These are phyloP conservation scores for Scaeva pyrastri DNA, from an alignment of 2,888 invertebrate genomes.

Conservation along the genomic window DNA sequence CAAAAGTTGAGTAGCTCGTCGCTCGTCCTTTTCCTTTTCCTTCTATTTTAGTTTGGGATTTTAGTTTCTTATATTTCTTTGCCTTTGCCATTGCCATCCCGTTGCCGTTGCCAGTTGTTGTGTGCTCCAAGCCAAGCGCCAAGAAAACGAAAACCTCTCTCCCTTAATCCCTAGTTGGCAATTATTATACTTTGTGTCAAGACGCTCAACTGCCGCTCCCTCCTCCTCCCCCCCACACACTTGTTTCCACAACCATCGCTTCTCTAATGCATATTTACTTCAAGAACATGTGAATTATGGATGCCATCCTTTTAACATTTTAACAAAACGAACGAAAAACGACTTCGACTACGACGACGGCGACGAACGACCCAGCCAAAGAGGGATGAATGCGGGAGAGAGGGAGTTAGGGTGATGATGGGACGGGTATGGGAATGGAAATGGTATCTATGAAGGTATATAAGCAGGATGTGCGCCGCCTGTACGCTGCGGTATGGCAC, in stretches of 20 bases:
- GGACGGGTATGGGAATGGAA: no score
- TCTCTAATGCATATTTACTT: slow-evolving; percentile 70
- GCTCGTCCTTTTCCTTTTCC: slow-evolving; percentile 17
- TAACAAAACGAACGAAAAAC: slow-evolving; percentile 26
- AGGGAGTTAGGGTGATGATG: neutral
- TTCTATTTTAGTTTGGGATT: slow-evolving; percentile 13
- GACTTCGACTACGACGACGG: neutral
- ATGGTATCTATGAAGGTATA: no score
- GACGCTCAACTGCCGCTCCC: slow-evolving; percentile 16
- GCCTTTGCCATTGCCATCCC: slow-evolving; percentile 11
- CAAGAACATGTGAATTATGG: slow-evolving; percentile 71
- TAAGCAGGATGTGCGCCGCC: neutral
- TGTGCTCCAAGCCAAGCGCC: slow-evolving; percentile 15
- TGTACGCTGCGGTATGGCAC: neutral
- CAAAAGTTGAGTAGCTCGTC: slow-evolving; percentile 50
- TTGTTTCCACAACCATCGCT: neutral
- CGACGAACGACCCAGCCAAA: slow-evolving; percentile 11
- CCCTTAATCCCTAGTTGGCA: slow-evolving; percentile 67
- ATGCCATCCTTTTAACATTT: slow-evolving; percentile 47
- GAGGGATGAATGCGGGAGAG: neutral
- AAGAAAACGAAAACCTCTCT: slow-evolving; percentile 26
- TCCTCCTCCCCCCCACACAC: neutral
- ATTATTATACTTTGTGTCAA: slow-evolving; percentile 73
- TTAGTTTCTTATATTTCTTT: slow-evolving; percentile 42
- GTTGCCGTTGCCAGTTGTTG: neutral